These are phyloP conservation scores for Parambassis ranga DNA, from an alignment of 2,797 vertebrate species.

Conservation along the genomic window DNA sequence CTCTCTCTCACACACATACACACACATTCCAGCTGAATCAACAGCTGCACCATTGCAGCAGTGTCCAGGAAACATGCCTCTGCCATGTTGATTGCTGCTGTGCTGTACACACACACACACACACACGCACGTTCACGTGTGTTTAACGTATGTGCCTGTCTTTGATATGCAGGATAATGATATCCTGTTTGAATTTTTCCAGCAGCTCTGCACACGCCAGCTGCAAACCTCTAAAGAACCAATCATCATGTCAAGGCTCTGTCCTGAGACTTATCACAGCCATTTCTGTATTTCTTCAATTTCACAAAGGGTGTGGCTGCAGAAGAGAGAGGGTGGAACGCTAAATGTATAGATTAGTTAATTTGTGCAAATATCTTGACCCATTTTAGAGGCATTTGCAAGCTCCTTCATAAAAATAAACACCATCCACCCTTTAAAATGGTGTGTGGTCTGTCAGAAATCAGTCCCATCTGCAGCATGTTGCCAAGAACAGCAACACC, in stretches of 20 bases:
- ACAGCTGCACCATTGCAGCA: conserved; percentile 70
- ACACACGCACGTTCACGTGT: conserved; percentile 42
- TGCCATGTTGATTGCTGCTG: conserved; percentile 61
- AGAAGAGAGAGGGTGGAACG: conserved; percentile 22
- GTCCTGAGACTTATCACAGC: conserved; percentile 49
- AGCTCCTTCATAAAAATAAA: conserved; percentile 76
- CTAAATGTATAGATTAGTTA: conserved; percentile 67
- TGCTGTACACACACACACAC: conserved; percentile 5
- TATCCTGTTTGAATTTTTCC: conserved; percentile 59
- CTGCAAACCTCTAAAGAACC: conserved; percentile 33
- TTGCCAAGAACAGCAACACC: conserved; percentile 79
- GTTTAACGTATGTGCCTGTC: conserved; percentile 37
- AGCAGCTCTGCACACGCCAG: conserved; percentile 21
- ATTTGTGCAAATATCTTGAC: conserved; percentile 70
- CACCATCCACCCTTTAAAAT: conserved; percentile 65
- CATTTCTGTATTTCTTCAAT: conserved; percentile 51
- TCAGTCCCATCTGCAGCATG: conserved; percentile 75
- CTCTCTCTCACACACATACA: conserved; percentile 9
- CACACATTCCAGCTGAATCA: conserved; percentile 75
- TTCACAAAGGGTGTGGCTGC: conserved; percentile 41
- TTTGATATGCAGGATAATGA: conserved; percentile 44
- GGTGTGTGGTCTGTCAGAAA: conserved; percentile 84
- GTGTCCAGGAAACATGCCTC: conserved; percentile 64
- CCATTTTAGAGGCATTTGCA: conserved; percentile 71
- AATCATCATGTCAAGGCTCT: conserved; percentile 39